Evolutionary conservation across 2,888 invertebrate species (phyloP), one percentile per base, ranked within the genome.

Genomic region (Zaprionus obscuricornis): DNA sequence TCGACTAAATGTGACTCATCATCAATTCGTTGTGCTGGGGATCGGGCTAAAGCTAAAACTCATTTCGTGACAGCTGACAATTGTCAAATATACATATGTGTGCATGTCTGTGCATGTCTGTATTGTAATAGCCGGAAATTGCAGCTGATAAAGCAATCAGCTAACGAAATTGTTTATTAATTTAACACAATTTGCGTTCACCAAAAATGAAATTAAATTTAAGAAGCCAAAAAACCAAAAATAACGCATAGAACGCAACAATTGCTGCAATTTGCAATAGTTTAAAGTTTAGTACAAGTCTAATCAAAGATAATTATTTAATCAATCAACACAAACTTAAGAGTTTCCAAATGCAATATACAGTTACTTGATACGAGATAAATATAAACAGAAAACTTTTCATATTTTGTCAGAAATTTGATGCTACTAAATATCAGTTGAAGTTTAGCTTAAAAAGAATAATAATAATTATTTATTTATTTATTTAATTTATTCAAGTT

Each of bases 11-110:
- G 31, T 49, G 47, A 56, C 29, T 60, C 74, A 69, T 52, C 60
- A 34, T 24, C 8, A 16, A 40, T 34, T n/a, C 16, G 13, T 0
- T 2, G 13, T 7, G 14, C n/a, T 10, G 26, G 16, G 39, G 54
- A 29, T 17, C 8, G 20, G 18, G 4, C 27, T 11, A 3, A 50
- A 59, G 58, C 70, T 49, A n/a, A n/a, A n/a, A n/a, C n/a, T n/a
- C n/a, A n/a, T 56, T 70, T 50, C 83, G 78, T 76, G 75, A 69
- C 81, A 73, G 45, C 56, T 59, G 66, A 62, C 78, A 76, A 82
- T 82, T 74, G 74, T 36, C 47, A 33, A 14, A 47, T 45, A 3
- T 37, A 14, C 31, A n/a, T 27, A 1, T 37, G 10, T 27, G 20
- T 40, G 8, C 17, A 17, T 40, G 20, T 22, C 24, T 13, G 27